A percentile compares a stretch with the other conserved stretches of the same genome.
Conservation (phyloP, 2,797 vertebrate species). For the Mionectes olivaceus region DNA sequence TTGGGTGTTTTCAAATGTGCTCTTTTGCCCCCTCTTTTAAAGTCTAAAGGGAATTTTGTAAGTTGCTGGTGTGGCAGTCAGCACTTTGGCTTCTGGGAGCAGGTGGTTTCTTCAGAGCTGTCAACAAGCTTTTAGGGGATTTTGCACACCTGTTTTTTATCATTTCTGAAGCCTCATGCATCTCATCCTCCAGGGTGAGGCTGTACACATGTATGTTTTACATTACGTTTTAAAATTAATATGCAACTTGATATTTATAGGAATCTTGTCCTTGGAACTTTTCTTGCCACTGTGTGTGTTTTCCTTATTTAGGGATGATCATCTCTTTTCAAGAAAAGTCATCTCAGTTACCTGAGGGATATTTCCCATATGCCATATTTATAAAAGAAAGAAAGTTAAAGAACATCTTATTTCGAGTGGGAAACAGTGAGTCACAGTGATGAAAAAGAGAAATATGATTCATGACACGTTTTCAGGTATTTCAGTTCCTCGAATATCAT, state of each 20-base stretch:
- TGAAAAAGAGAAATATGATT: conserved; percentile 61
- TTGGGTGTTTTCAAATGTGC: neutral
- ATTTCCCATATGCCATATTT: neutral
- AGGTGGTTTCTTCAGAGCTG: neutral
- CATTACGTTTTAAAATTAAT: neutral
- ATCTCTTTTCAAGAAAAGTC: neutral
- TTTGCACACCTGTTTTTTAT: conserved; percentile 32
- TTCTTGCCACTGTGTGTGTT: neutral
- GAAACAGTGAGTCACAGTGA: conserved; percentile 16
- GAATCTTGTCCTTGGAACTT: neutral
- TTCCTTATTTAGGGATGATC: neutral
- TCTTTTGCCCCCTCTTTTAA: neutral
- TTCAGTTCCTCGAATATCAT: conserved; percentile 13
- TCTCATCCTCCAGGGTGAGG: neutral
- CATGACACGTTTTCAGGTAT: conserved; percentile 35
- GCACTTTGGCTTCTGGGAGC: neutral
- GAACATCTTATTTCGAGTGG: neutral
- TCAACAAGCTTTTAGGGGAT: conserved; percentile 8
- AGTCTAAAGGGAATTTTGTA: neutral
- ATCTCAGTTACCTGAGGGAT: neutral
- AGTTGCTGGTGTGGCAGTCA: neutral
- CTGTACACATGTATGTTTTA: neutral
- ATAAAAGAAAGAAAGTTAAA: neutral
- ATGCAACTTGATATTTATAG: neutral
- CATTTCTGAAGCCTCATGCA: neutral